Base-by-base conservation (phyloP, 2,797 vertebrate genomes). In the Sebastes hubbsi region DNA sequence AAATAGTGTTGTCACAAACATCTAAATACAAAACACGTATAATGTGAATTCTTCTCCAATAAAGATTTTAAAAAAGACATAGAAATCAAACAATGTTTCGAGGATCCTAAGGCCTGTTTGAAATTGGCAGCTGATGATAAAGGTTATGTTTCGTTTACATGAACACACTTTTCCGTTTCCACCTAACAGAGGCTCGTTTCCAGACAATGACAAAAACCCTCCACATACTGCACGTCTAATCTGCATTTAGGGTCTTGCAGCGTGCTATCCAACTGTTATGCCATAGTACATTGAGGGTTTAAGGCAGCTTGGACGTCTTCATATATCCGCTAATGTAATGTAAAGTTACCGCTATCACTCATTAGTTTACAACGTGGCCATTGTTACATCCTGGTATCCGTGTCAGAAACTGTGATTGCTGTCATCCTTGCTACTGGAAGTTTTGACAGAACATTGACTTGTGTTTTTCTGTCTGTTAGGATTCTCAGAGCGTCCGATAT, bases 281-380 rank as follows among this genome's bases (percentile, higher is more conserved):
- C 85, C 66, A 78, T 77, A 91, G 94, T 94, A 95, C 95, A 95
- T 90, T 95, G 95, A 97, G 96, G 96, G 97, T 97, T 99, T 99
- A 99, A 99, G 98, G 98, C 98, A 99, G 97, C 96, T 93, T 92
- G 84, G 91, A 94, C 94, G 88, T 94, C 85, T 85, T 89, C 82
- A 38, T 88, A 83, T 46, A 46, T 81, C 84, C 83, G 65, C 87
- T 87, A 84, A 85, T 81, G 75, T 87, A 87, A 87, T 80, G 59
- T 82, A 85, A 87, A 84, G 71, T 90, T 87, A 91, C 87, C 88
- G 83, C 90, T 88, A 92, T 80, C 82, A 32, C 79, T 81, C 84
- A 59, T 87, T 87, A 81, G 82, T 87, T 86, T 87, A 90, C 81
- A 87, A 69, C 58, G 22, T 84, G 77, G 79, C 79, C 82, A 64